phyloP scores from a whole-genome alignment of 2,888 invertebrate genomes.

The Abscondita cerata region DNA sequence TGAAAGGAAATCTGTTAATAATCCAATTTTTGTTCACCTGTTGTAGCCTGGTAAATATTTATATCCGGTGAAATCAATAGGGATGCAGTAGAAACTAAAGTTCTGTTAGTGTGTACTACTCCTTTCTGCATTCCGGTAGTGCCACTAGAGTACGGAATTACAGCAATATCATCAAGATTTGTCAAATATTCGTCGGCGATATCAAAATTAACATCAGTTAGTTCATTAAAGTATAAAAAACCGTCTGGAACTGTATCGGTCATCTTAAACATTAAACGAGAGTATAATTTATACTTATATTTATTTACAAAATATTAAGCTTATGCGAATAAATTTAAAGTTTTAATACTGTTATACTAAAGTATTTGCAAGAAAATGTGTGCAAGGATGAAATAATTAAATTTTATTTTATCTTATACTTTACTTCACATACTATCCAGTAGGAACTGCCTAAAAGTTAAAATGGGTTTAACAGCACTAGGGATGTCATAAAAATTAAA shows the following conservation, averaged over 20 bases:
- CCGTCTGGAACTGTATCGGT: constrained; percentile 62
- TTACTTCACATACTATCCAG: too few species aligned
- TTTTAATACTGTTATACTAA: too few species aligned
- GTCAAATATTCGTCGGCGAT: constrained; percentile 61
- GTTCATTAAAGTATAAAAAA: constrained; percentile 68
- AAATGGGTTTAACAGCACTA: too few species aligned
- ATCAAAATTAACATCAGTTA: constrained; percentile 60
- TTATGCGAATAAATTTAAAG: too few species aligned
- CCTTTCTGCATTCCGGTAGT: constrained; percentile 85
- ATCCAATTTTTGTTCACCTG: constrained; percentile 2
- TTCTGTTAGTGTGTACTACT: constrained; percentile 69
- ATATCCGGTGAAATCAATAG: constrained; percentile 18
- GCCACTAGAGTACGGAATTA: constrained; percentile 85
- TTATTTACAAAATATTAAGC: too few species aligned
- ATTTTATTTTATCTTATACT: too few species aligned
- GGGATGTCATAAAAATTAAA: too few species aligned
- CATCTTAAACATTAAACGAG: constrained; percentile 48
- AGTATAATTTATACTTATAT: too few species aligned
- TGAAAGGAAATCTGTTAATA: background rate
- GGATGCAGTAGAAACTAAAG: constrained; percentile 61
- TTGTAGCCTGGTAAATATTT: constrained; percentile 13
- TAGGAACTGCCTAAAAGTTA: too few species aligned
- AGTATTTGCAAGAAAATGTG: too few species aligned
- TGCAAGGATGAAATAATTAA: too few species aligned
- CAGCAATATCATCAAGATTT: constrained; percentile 65